Conservation (phyloP, 2,113 vertebrate genomes). For the Eupsittula cactorum region DNA sequence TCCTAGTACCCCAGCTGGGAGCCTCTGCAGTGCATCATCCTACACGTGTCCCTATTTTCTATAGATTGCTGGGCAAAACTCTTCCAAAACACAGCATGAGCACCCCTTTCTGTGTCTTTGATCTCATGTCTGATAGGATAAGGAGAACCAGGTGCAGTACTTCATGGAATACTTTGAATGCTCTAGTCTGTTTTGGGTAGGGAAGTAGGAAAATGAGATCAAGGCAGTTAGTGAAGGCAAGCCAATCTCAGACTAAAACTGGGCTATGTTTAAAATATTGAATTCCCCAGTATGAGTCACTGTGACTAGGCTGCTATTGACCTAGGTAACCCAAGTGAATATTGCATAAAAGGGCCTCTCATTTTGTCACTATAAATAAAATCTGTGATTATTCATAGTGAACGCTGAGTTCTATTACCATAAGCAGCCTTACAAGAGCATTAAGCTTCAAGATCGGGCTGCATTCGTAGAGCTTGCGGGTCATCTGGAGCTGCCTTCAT, state of each 20-base stretch:
- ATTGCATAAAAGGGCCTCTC: slow-evolving; percentile 63
- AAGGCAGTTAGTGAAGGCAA: slow-evolving; percentile 31
- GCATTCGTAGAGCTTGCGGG: background rate
- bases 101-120: background rate
- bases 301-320: slow-evolving; percentile 59
- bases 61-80: background rate
- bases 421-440: background rate
- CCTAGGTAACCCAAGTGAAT: slow-evolving; percentile 61
- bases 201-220: slow-evolving; percentile 33
- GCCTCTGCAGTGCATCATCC: background rate
- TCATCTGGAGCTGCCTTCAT: background rate
- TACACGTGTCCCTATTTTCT: background rate
- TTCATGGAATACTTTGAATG: background rate
- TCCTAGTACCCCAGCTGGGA: background rate
- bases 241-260: background rate
- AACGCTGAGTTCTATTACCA: slow-evolving; percentile 21
- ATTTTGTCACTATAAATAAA: slow-evolving; percentile 66
- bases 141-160: background rate
- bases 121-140: background rate
- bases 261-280: slow-evolving; percentile 56
- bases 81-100: background rate
- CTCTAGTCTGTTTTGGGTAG: background rate
- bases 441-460: background rate
- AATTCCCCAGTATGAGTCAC: slow-evolving; percentile 54
- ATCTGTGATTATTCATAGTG: slow-evolving; percentile 34